Evolutionary conservation across 92 coral and sea anemone genomes (phyloP).

Genomic region (Blastomussa wellsi): DNA sequence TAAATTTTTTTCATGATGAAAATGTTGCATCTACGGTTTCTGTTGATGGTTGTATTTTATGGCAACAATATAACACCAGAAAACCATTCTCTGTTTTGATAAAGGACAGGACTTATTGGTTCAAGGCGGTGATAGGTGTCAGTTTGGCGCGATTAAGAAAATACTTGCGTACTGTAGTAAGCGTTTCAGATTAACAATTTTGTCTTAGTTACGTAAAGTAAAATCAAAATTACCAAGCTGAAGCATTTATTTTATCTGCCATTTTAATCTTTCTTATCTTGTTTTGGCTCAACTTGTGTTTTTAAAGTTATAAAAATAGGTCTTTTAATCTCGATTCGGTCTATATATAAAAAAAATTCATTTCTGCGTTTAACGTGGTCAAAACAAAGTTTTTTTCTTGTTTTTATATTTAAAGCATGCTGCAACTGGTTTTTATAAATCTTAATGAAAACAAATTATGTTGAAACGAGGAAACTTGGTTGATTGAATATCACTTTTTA

Average conservation of each 20-base stretch:
- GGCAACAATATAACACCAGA: neutral
- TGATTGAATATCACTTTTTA: neutral
- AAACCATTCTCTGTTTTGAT: neutral
- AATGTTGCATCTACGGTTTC: neutral
- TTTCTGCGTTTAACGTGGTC: neutral
- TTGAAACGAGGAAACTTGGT: neutral
- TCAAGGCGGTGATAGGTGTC: neutral
- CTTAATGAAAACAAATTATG: neutral
- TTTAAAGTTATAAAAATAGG: neutral
- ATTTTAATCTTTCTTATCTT: conserved; percentile 3
- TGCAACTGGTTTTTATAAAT: neutral
- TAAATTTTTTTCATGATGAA: too few species aligned
- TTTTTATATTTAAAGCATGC: neutral
- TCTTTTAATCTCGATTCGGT: neutral
- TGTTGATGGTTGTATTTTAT: neutral
- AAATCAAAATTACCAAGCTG: conserved; percentile 1
- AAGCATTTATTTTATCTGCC: neutral
- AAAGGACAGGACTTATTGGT: neutral
- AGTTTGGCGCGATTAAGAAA: neutral
- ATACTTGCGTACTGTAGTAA: neutral
- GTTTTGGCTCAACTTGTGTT: neutral
- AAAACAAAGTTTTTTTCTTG: neutral
- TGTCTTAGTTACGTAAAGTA: neutral
- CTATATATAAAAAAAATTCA: neutral
- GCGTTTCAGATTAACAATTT: neutral